These are phyloP conservation scores for Lithophane ornitopus DNA, from an alignment of 2,888 invertebrate species.

Conservation along the genomic window DNA sequence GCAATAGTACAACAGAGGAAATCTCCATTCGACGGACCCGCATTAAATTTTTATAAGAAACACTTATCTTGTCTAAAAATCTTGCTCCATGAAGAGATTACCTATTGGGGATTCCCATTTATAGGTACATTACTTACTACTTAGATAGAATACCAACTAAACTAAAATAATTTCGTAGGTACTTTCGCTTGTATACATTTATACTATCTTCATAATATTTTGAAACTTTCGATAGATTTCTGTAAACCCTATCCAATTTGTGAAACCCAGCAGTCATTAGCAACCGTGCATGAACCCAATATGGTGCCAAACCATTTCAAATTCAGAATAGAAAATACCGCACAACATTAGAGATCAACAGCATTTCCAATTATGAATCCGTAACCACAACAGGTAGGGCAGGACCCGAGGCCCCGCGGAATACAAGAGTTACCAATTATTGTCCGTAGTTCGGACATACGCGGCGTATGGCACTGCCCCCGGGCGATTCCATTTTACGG, in stretches of 20 bases:
- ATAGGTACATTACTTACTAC: background rate
- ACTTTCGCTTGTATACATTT: too few relatives aligned
- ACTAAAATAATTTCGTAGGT: background rate
- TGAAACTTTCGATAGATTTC: background rate
- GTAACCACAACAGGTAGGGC: conserved; percentile 53
- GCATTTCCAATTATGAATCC: conserved; percentile 52
- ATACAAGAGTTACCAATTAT: conserved; percentile 83
- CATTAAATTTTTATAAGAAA: background rate
- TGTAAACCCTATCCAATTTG: background rate
- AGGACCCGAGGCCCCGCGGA: conserved; percentile 48
- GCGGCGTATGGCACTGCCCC: conserved; percentile 68
- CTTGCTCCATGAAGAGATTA: too few relatives aligned
- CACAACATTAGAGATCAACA: conserved; percentile 37
- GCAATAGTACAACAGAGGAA: background rate
- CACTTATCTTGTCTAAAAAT: too few relatives aligned
- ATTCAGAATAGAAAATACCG: conserved; percentile 24
- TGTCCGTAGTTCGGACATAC: conserved; percentile 72
- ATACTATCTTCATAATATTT: background rate
- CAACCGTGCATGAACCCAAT: conserved; percentile 5
- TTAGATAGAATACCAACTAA: background rate
- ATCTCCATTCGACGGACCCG: background rate
- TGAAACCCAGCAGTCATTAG: background rate
- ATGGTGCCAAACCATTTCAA: conserved; percentile 20
- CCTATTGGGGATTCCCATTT: background rate
- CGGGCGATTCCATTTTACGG: conserved; percentile 36